Base-by-base conservation (phyloP, 1,140 invertebrate species). In the Drosophila bipectinata region DNA sequence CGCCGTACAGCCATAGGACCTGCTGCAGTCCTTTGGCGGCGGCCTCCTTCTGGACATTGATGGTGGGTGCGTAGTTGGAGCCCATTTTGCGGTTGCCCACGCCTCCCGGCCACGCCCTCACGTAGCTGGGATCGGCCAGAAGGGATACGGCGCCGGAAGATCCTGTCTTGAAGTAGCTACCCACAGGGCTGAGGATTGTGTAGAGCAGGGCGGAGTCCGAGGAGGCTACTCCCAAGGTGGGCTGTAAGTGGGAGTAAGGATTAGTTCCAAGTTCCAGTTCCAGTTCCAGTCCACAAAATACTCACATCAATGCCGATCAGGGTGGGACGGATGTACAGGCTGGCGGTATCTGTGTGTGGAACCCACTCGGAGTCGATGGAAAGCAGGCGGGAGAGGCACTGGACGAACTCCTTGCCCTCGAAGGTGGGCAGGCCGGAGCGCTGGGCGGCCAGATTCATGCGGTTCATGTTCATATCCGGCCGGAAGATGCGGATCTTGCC, bases 331-430 rank as follows among this genome's bases (percentile, higher is more conserved):
- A 99, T 96, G 90, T 99, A 99, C 4, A 99, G 93, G 87, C 98
- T 98, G 83, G 96, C 96, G 5, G 95, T 93, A 83, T 96, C 95
- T 4, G 95, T 95, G 91, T 98, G 95, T 3, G 99, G 99, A 5
- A 99, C 97, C 99, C 98, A 99, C 92, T 99, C 98, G 85, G 97
- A 96, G 90, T 99, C 99, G 64, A 99, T 96, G 85, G 94, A 94
- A 51, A 99, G 93, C 44, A 99, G 93, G 79, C 97, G 94, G 79
- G 95, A 95, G 10, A 99, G 93, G 81, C 98, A 98, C 91, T 96
- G 95, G 12, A 99, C 94, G 63, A 99, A 93, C 92, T 99, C 98
- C 12, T 95, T 93, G 1, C 94, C 94, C 92, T 98, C 96, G 93
- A 99, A 99, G 54, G 94, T 95, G 10, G 99, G 98, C 58, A 99